Conservation (phyloP, 2,797 vertebrate species). For the Lophura swinhoii region DNA sequence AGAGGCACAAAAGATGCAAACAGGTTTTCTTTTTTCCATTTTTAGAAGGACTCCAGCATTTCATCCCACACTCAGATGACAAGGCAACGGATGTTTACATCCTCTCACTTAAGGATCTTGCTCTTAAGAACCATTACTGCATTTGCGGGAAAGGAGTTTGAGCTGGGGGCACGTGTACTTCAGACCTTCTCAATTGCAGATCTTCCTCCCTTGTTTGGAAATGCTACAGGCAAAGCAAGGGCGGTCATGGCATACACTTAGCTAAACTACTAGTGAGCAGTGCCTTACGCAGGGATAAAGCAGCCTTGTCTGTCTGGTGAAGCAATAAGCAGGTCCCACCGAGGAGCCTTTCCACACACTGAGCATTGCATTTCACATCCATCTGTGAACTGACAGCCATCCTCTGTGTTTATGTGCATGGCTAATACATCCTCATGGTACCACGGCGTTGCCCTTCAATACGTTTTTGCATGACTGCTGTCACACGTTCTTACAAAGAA, state of each 20-base stretch:
- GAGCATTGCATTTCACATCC: background rate
- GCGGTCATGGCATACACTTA: background rate
- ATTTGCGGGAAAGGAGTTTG: background rate
- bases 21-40: too few species aligned
- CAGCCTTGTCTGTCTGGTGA: background rate
- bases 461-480: background rate
- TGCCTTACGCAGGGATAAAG: background rate
- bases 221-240: background rate
- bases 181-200: background rate
- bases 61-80: background rate
- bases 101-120: background rate
- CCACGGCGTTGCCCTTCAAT: background rate
- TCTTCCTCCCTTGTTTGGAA: background rate
- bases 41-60: background rate
- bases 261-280: background rate
- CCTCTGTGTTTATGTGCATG: background rate
- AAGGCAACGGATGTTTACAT: background rate
- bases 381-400: background rate
- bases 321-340: background rate
- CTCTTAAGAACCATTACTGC: background rate
- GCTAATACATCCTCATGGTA: background rate
- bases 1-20: background rate
- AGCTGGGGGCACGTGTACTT: background rate
- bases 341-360: background rate
- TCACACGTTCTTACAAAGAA: background rate